Percentiles rank a stretch among this genome's conserved stretches.
Evolutionary conservation across 2,888 invertebrate species (phyloP).

Genomic region (Diadegma fenestrale): DNA sequence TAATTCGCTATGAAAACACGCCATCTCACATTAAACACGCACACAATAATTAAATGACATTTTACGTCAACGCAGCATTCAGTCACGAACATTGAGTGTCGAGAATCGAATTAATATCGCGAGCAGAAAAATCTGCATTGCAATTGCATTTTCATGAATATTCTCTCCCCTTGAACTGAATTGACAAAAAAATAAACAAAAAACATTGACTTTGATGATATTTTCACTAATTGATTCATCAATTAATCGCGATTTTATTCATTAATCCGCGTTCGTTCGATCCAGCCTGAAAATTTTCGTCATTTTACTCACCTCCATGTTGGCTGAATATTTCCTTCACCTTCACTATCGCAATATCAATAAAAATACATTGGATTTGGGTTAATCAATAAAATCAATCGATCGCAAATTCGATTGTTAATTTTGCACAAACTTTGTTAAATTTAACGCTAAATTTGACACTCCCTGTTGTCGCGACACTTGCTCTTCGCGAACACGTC

Average conservation of each 20-base stretch:
- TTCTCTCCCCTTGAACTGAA: background rate
- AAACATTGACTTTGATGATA: background rate
- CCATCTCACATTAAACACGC: background rate
- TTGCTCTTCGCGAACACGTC: slow-evolving; percentile 48
- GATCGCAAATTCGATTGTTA: background rate
- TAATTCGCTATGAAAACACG: background rate
- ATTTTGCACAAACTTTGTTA: background rate
- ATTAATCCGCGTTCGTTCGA: background rate
- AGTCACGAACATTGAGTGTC: background rate
- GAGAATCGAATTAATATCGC: background rate
- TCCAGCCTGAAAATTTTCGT: background rate
- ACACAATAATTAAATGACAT: background rate
- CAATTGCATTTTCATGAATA: background rate
- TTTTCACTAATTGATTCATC: background rate
- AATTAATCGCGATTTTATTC: background rate
- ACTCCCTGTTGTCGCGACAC: background rate
- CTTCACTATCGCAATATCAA: background rate
- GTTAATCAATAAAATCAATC: background rate
- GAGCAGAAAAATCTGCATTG: background rate
- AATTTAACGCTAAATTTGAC: background rate
- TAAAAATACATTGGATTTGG: background rate
- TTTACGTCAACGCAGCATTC: background rate
- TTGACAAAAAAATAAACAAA: background rate
- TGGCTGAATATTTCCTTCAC: background rate
- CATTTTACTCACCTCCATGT: slow-evolving; percentile 53